These are phyloP conservation scores for Drosophila antonietae DNA, from an alignment of 2,888 invertebrate genomes.

Conservation along the genomic window DNA sequence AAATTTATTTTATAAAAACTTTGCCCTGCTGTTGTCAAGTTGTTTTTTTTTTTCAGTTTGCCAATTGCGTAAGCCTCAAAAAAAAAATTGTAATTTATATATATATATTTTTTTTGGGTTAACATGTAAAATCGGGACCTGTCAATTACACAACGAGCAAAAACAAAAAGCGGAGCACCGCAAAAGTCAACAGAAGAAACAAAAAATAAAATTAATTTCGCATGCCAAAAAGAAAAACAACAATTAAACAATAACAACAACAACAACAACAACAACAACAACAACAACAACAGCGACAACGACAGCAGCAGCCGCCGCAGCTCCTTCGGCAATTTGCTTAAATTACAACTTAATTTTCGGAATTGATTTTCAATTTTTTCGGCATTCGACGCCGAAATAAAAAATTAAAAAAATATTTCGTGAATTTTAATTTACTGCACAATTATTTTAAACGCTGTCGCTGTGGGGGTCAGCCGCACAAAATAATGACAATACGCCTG, in stretches of 20 bases:
- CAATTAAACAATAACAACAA: conserved; percentile 29
- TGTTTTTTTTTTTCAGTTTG: neutral
- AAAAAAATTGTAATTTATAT: conserved; percentile 6
- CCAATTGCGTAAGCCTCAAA: conserved; percentile 36
- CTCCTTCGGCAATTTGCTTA: conserved; percentile 56
- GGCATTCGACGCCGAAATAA: conserved; percentile 20
- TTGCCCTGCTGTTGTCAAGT: neutral
- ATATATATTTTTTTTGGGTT: conserved; percentile 26
- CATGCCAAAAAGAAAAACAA: conserved; percentile 41
- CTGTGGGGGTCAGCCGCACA: neutral
- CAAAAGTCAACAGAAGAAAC: conserved; percentile 24
- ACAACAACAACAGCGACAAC: conserved; percentile 12
- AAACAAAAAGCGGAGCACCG: conserved; percentile 7
- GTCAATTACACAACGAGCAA: conserved; percentile 46
- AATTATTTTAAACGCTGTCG: conserved; percentile 43
- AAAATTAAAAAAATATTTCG: conserved; percentile 37
- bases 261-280: conserved; percentile 8
- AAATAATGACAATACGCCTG: neutral
- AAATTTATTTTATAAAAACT: neutral
- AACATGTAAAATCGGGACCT: conserved; percentile 63
- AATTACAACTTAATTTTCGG: conserved; percentile 75
- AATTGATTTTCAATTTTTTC: conserved; percentile 61
- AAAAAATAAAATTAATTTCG: conserved; percentile 35
- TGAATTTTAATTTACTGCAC: conserved; percentile 54
- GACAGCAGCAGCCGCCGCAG: conserved; percentile 8